Conservation (phyloP, 2,113 vertebrate species). For the Periophthalmodon schlosseri region DNA sequence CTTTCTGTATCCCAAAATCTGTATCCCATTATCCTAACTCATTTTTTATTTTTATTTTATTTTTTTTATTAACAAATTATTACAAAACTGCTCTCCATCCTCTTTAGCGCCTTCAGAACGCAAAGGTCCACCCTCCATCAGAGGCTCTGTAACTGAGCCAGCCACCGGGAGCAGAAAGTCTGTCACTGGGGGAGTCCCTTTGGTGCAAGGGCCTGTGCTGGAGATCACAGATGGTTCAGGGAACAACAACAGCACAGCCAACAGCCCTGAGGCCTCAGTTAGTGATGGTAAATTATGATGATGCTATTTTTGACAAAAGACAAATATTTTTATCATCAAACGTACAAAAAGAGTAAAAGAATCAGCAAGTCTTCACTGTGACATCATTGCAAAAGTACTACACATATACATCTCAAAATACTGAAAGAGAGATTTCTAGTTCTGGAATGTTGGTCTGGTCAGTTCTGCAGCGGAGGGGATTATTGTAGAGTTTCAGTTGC, state of each 20-base stretch:
- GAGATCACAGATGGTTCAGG: constrained; percentile 45
- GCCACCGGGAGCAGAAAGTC: constrained; percentile 45
- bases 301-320: no score
- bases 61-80: background rate
- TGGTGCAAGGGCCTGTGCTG: constrained; percentile 24
- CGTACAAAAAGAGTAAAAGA: background rate
- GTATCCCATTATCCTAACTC: background rate
- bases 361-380: no score
- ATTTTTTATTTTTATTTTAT: no score
- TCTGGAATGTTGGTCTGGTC: no score
- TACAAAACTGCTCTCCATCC: background rate
- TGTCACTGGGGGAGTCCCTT: background rate
- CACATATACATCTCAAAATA: no score
- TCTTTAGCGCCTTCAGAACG: constrained; percentile 65
- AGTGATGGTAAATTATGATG: constrained; percentile 72
- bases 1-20: constrained; percentile 19
- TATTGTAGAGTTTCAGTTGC: no score
- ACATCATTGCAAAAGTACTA: no score
- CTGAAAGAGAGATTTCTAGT: no score
- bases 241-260: constrained; percentile 46
- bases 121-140: constrained; percentile 28
- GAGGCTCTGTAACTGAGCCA: constrained; percentile 33
- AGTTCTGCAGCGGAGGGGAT: no score
- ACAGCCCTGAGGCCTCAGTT: constrained; percentile 66
- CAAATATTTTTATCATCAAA: background rate